Evolutionary conservation across 2,113 vertebrate genomes (phyloP), one percentile per base, ranked within the genome.

Genomic region (Pampusana beccarii): DNA sequence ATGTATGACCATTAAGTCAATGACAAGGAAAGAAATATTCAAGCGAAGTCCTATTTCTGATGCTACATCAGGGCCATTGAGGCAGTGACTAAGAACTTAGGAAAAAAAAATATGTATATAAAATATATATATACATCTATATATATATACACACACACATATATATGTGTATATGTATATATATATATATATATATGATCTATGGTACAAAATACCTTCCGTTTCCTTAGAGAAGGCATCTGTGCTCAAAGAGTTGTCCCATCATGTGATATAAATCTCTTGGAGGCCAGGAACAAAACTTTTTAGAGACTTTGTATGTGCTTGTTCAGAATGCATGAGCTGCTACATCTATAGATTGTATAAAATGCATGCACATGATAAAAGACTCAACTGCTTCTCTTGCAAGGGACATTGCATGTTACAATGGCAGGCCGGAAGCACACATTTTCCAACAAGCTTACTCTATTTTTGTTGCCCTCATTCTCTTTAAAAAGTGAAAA

Each of bases 61-160:
- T 24, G 13, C 10, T 64, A 8, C 31, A 18, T 29, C 66, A 86
- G 8, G 0, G 0, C 6, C 44, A 16, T 5, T n/a, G 36, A 72
- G 23, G 60, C 29, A 26, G 15, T 48, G 10, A 48, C 6, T 57
- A 13, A 28, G 38, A 90, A 51, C 9, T 44, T 28, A 3, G 6
- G 46, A 69, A 51, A 83, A 82, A 56, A 54, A 3, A 40, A 40
- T n/a, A n/a, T n/a, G n/a, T n/a, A n/a, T n/a, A 40, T 40, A 40
- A 40, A 10, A 40, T 40, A 40, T 11, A 40, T 40, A 40, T 40
- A 40, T 40, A 40, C n/a, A n/a, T n/a, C n/a, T n/a, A n/a, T n/a
- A n/a, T n/a, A n/a, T n/a, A n/a, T n/a, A n/a, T n/a, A n/a, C n/a
- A n/a, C n/a, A n/a, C n/a, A n/a, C n/a, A n/a, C n/a, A n/a, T n/a